Evolutionary conservation across 1,140 invertebrate genomes (phyloP), one percentile per base, ranked within the genome.

Genomic region (Drosophila leontia): DNA sequence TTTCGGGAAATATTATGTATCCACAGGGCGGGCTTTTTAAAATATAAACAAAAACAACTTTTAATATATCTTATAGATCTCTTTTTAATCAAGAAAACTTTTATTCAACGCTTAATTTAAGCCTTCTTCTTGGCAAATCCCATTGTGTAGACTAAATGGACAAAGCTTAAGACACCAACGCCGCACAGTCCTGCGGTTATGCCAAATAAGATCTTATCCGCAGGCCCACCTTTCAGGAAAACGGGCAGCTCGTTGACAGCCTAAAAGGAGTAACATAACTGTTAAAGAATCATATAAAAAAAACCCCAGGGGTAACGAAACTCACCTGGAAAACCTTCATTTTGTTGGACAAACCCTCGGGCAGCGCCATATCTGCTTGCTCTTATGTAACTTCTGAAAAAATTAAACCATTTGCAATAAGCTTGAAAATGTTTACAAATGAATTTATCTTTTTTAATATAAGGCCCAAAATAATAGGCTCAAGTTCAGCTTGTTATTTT

Each of bases 71-170:
- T 41, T 55, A 44, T 7, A 13, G 17, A 34, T 61, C 32, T 75
- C 55, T 72, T 56, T 69, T 87, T 68, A 61, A 55, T 56, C 42
- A 56, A 39, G 58, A 7, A n/a, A 11, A 26, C 32, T 44, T 53
- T 26, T 29, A 53, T 26, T 44, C 4, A 47, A 6, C 9, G n/a
- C 41, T 42, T 63, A 41, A 19, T 42, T 86, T 91, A 91, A 42
- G 86, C 82, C 83, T 86, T 85, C 78, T 92, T 92, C 57, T 92
- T 92, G 47, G 82, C 41, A 57, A 92, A 92, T 34, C 92, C 92
- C 92, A 92, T 78, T 32, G 72, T 74, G 58, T 92, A 92, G 41
- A 92, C 39, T 80, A 92, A 70, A 19, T 92, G 77, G 3, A 81
- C 64, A 15, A 92, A 85, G 61, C 86, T 79, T 4, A 92, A 7